Evolutionary conservation across 2,888 invertebrate genomes (phyloP), one percentile per base, ranked within the genome.

Genomic region (Ashinkailepas kermadecensis): DNA sequence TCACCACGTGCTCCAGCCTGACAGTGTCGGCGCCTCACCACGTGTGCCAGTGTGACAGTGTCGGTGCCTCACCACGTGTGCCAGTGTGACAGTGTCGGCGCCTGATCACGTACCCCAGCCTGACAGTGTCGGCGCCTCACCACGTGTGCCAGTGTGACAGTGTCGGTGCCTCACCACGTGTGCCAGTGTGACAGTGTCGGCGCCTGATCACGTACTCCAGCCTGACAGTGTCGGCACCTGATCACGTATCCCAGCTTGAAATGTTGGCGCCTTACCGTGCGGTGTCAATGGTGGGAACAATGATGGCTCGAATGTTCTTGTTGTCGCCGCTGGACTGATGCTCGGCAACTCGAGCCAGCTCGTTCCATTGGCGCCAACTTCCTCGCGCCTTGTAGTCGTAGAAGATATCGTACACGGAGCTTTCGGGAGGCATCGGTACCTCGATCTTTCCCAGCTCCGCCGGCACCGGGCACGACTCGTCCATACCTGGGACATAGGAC

Each of bases 341-440:
- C 86, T 92, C 92, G 58, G 90, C 89, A 65, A 87, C 86, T 86
- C 90, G 91, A 0, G 59, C 58, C 79, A 59, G 57, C 13, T 85
- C 85, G 39, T 80, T 84, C 85, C 85, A 85, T 21, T 83, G 82
- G 10, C 84, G 82, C 85, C 85, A 85, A 78, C 82, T 83, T 13
- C 84, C 84, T 15, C 85, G 81, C 80, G 84, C 84, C 87, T 93
- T 94, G 86, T 91, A 94, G 87, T 93, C 90, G 86, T 94, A 97
- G 85, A 91, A 91, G 87, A 94, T 94, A 87, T 97, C 97, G 85
- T 93, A 92, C 12, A 97, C 88, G 81, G 91, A 87, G 0, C 95
- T 94, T 83, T 95, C 96, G 0, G 88, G 84, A 0, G 97, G 97
- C 59, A 83, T 84, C 12, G 84, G 83, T 12, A 79, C 58, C 6